A percentile compares a stretch with the other conserved stretches of the same genome.
Evolutionary conservation across 2,888 invertebrate species (phyloP).

Genomic region (Metacarcinus magister): DNA sequence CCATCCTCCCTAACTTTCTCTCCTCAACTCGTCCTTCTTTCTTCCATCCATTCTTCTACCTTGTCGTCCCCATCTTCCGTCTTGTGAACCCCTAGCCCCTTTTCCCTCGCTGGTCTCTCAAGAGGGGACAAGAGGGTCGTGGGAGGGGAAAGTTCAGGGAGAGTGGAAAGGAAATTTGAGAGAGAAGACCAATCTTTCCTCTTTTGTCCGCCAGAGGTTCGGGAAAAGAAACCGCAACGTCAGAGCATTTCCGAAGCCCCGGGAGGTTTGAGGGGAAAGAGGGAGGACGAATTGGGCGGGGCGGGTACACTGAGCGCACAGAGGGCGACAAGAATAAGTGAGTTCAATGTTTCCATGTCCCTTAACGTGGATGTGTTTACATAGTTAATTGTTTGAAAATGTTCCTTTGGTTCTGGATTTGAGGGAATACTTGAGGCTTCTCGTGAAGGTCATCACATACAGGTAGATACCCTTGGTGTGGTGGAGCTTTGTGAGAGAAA

Average conservation of each 20-base stretch:
- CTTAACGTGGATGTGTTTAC: not conserved
- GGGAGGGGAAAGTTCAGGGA: slow-evolving; percentile 31
- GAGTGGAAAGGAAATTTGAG: slow-evolving; percentile 41
- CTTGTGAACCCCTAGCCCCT: not conserved
- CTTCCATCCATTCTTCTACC: not conserved
- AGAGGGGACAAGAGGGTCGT: slow-evolving; percentile 40
- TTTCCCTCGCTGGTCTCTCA: not conserved
- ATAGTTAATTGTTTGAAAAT: too few species aligned
- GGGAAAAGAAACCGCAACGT: slow-evolving; percentile 34
- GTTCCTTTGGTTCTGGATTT: not conserved
- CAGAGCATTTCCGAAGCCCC: slow-evolving; percentile 22
- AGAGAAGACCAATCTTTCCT: slow-evolving; percentile 40
- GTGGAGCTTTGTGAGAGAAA: too few species aligned
- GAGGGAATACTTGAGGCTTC: too few species aligned
- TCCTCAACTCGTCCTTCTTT: not conserved
- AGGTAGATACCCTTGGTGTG: too few species aligned
- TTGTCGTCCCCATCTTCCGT: not conserved
- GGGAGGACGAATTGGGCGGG: not conserved
- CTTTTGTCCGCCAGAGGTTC: not conserved
- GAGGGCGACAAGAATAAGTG: not conserved
- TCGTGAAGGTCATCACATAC: too few species aligned
- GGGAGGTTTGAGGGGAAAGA: not conserved
- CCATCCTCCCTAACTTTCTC: not conserved
- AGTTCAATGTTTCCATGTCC: not conserved
- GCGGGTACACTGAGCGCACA: not conserved